Evolutionary conservation across 1,140 invertebrate species (phyloP).

Genomic region (Zaprionus lachaisei): DNA sequence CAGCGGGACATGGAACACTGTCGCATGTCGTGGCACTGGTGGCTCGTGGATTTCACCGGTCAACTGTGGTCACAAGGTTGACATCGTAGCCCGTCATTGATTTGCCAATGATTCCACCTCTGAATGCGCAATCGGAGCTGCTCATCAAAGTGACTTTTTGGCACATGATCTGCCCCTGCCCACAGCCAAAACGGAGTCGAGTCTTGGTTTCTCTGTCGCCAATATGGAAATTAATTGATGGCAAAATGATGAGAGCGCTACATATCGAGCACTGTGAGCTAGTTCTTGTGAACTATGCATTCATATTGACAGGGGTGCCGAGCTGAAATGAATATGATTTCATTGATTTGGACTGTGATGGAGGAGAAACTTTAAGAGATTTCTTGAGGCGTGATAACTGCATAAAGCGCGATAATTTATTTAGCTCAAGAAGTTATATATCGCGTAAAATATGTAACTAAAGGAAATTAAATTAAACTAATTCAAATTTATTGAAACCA

Average conservation of each 20-base stretch:
- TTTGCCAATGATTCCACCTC: neutral
- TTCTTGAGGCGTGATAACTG: no score
- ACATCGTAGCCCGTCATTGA: neutral
- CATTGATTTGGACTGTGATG: neutral
- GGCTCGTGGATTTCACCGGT: neutral
- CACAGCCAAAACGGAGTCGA: constrained; percentile 11
- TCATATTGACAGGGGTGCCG: no score
- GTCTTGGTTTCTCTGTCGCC: constrained; percentile 37
- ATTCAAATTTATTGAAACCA: no score
- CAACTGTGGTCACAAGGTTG: neutral
- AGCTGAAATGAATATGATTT: neutral
- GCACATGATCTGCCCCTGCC: constrained; percentile 28
- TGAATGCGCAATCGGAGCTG: constrained; percentile 6
- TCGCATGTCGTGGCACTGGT: neutral
- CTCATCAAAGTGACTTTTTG: constrained; percentile 24
- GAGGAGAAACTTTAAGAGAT: no score
- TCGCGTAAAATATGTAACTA: no score
- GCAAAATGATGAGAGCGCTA: constrained; percentile 46
- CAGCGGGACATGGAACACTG: neutral
- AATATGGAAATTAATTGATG: constrained; percentile 66
- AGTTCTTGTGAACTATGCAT: neutral
- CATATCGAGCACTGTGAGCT: neutral
- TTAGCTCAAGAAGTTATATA: no score
- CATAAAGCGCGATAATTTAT: no score
- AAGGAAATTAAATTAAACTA: no score